These are phyloP conservation scores for Mormyrus hasselquistii DNA, from an alignment of 2,797 vertebrate genomes.

Conservation along the genomic window DNA sequence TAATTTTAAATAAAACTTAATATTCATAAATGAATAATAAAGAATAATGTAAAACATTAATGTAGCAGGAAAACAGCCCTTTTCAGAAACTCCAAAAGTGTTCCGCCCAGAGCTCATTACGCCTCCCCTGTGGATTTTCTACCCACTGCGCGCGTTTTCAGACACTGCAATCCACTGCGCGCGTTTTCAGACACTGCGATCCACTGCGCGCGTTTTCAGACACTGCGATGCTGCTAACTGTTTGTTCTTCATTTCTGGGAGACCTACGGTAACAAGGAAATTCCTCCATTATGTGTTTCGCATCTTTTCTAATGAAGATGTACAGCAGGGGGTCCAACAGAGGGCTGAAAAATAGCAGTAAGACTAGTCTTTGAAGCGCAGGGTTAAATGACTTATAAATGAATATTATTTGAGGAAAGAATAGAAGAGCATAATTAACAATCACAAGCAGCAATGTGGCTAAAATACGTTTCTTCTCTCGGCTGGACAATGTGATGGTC, in stretches of 20 bases:
- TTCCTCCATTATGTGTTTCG: constrained; percentile 6
- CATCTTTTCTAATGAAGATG: constrained; percentile 33
- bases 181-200: not conserved
- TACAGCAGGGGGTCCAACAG: constrained; percentile 35
- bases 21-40: not conserved
- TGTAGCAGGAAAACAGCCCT: not conserved
- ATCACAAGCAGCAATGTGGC: constrained; percentile 30
- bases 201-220: not conserved
- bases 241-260: not conserved
- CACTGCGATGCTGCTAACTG: not conserved
- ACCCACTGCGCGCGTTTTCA: not conserved
- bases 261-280: constrained; percentile 12
- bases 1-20: not conserved
- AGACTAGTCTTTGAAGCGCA: no score
- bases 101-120: not conserved
- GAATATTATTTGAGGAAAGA: constrained; percentile 13
- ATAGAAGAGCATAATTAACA: constrained; percentile 25
- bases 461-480: constrained; percentile 30
- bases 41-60: not conserved
- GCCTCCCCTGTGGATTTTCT: not conserved
- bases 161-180: not conserved
- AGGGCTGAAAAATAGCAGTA: constrained; percentile 18
- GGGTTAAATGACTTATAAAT: no score
- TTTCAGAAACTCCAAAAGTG: not conserved
- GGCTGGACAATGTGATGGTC: constrained; percentile 14